Base-by-base conservation (phyloP, 2,113 vertebrate species). In the Rissa tridactyla region DNA sequence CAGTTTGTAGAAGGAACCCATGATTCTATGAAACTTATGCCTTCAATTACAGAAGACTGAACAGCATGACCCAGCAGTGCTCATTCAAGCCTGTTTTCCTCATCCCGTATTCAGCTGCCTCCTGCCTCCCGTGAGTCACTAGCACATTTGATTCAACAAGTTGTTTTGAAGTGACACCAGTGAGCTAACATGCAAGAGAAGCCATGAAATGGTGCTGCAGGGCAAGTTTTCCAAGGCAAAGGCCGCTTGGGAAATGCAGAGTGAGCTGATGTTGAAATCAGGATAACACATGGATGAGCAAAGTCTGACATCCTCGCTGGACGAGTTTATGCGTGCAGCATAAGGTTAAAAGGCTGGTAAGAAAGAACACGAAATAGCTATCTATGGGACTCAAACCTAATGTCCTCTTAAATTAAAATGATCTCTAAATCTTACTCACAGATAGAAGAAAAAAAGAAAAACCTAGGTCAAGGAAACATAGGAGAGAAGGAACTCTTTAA, bases 211-310 rank as follows among this genome's bases (percentile, higher is more conserved):
- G 72, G 47, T 88, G 32, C 79, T 86, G 42, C 60, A 70, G 65
- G 30, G 65, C 66, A 91, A 26, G 25, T 65, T 80, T 93, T 91
- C 78, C 36, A 61, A 95, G 82, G 66, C 66, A 96, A 96, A 96
- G 21, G 70, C 84, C 49, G 0, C 84, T 85, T 93, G 14, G 75
- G 92, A 89, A 96, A 82, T 72, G 75, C 58, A 36, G 77, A 60
- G 30, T 44, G 89, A 69, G 25, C 65, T 80, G 81, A 91, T 96
- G 93, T 91, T 94, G 96, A 82, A 97, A 96, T 96, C 87, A 72
- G 73, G 84, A 23, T 87, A 85, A 69, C 34, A 46, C 18, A 88
- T 5, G 21, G 72, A 70, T 49, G 70, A 96, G 16, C 96, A 94
- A 97, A 97, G 96, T 95, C 96, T 96, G 93, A 58, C 87, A 92